Conservation (phyloP, 2,797 vertebrate genomes). For the Limosa lapponica region DNA sequence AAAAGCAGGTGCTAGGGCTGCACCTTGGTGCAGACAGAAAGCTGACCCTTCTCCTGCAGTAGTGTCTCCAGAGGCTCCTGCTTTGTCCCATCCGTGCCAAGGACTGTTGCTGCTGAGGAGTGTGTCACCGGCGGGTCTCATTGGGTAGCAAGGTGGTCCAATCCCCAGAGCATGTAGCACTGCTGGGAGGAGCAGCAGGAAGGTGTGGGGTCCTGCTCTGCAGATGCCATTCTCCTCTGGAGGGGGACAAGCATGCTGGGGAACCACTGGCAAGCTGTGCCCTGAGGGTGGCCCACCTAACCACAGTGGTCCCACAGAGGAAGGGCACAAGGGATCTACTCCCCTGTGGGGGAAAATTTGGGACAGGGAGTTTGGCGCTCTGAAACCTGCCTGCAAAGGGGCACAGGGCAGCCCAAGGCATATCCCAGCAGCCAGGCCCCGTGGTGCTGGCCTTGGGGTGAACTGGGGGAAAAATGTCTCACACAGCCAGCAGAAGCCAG, state of each 20-base stretch:
- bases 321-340: neutral
- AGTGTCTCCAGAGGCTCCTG: neutral
- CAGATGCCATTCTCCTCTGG: neutral
- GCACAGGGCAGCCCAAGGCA: neutral
- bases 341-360: accelerated
- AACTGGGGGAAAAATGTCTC: neutral
- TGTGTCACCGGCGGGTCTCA: accelerated
- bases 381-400: neutral
- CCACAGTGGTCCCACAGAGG: neutral
- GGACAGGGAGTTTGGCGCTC: neutral
- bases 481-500: accelerated
- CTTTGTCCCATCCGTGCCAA: neutral
- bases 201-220: neutral
- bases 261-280: neutral
- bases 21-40: neutral
- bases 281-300: too few species aligned
- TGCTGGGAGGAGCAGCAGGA: accelerated
- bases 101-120: neutral
- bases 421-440: neutral
- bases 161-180: accelerated
- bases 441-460: neutral
- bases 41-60: neutral
- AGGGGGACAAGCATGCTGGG: accelerated
- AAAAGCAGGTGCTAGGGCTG: accelerated
- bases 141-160: neutral